These are phyloP conservation scores for Leptopilina clavipes DNA, from an alignment of 1,140 invertebrate genomes.

Conservation along the genomic window DNA sequence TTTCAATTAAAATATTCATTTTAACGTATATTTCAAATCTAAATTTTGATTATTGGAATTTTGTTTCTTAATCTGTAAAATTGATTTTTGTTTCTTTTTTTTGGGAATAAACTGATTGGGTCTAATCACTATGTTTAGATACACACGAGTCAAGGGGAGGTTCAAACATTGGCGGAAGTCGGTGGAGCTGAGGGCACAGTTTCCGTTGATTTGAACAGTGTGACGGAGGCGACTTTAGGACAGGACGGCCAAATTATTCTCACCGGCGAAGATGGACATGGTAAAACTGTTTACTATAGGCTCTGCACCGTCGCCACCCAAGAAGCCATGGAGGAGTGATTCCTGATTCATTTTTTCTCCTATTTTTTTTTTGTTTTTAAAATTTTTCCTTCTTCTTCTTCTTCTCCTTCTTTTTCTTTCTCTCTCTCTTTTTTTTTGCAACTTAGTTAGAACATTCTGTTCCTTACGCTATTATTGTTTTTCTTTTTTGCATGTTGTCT, in stretches of 20 bases:
- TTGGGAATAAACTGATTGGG: background rate
- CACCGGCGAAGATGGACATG: slow-evolving; percentile 94
- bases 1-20: too few species aligned
- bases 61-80: too few species aligned
- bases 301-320: slow-evolving; percentile 75
- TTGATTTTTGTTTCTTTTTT: too few species aligned
- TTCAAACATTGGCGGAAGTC: slow-evolving; percentile 86
- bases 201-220: slow-evolving; percentile 90
- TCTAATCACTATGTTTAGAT: slow-evolving; percentile 76
- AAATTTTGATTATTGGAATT: too few species aligned
- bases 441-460: background rate
- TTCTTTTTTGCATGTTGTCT: slow-evolving; percentile 62
- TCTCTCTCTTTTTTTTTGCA: slow-evolving; percentile 25
- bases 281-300: slow-evolving; percentile 79
- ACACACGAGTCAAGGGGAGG: slow-evolving; percentile 85
- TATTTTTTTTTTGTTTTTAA: slow-evolving; percentile 25
- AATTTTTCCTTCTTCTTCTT: background rate
- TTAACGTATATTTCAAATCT: too few species aligned
- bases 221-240: slow-evolving; percentile 89
- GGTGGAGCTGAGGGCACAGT: slow-evolving; percentile 80
- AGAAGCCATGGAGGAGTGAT: slow-evolving; percentile 74
- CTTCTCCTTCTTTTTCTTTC: slow-evolving; percentile 11
- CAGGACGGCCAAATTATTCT: slow-evolving; percentile 96
- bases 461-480: slow-evolving; percentile 62
- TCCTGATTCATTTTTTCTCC: slow-evolving; percentile 43